Percentiles rank a stretch among this genome's conserved stretches.
phyloP scores from a whole-genome alignment of 2,888 invertebrate species.

The Nomada ruficornis region DNA sequence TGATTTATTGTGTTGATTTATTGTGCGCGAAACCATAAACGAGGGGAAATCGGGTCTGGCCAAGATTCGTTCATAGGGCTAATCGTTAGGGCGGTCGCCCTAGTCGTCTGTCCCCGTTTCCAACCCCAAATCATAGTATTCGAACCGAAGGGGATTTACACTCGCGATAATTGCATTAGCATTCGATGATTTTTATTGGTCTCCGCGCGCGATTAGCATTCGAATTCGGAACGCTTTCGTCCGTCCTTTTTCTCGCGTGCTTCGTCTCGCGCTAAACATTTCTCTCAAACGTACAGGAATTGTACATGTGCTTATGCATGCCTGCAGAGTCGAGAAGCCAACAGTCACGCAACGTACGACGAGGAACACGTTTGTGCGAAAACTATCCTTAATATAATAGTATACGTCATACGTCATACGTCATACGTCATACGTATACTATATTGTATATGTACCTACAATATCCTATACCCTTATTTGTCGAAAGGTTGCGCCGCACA shows the following conservation, averaged over 20 bases:
- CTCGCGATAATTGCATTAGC: conserved; percentile 83
- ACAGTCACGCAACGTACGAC: too few relatives aligned
- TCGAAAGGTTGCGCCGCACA: conserved; percentile 87
- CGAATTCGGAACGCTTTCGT: conserved; percentile 16
- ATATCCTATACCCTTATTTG: not conserved
- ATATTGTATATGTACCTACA: too few relatives aligned
- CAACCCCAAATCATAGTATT: conserved; percentile 76
- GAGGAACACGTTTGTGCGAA: too few relatives aligned
- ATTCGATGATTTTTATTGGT: conserved; percentile 83
- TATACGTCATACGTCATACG: too few relatives aligned
- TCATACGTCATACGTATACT: too few relatives aligned
- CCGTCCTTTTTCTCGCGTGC: too few relatives aligned
- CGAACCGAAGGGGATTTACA: conserved; percentile 80
- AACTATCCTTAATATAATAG: too few relatives aligned
- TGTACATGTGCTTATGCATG: not conserved
- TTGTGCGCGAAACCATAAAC: conserved; percentile 39
- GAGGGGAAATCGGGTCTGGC: conserved; percentile 67
- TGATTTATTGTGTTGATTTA: conserved; percentile 33
- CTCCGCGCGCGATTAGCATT: conserved; percentile 24
- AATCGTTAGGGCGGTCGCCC: conserved; percentile 81
- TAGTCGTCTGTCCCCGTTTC: conserved; percentile 52
- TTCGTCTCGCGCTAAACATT: too few relatives aligned
- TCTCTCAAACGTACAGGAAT: too few relatives aligned
- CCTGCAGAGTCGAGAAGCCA: too few relatives aligned
- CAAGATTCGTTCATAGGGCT: conserved; percentile 79